phyloP scores from a whole-genome alignment of 35 echinoderm and acorn worm genomes.

The Lytechinus variegatus region DNA sequence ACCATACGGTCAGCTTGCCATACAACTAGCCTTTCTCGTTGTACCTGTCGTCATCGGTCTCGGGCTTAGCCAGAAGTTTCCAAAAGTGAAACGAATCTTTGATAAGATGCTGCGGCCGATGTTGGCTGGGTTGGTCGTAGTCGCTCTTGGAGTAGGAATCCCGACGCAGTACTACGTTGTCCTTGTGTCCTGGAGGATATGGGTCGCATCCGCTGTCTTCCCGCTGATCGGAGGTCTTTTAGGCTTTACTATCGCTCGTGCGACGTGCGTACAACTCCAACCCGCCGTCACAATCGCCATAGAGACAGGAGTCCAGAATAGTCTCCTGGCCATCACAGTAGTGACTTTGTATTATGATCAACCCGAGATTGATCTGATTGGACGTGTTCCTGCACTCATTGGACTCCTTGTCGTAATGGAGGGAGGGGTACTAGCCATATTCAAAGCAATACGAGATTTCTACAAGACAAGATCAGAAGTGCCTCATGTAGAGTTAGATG shows the following conservation, averaged over 20 bases:
- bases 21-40: constrained; percentile 60
- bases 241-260: constrained; percentile 56
- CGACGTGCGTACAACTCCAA: constrained; percentile 54
- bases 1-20: constrained; percentile 57
- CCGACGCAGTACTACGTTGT: constrained; percentile 64
- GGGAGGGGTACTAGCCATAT: constrained; percentile 8
- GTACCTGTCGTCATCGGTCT: constrained; percentile 67
- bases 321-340: constrained; percentile 60
- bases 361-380: constrained; percentile 64
- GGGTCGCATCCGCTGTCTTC: constrained; percentile 31
- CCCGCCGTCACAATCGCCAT: constrained; percentile 66
- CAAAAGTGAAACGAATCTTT: constrained; percentile 51
- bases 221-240: constrained; percentile 60
- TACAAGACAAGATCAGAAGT: constrained; percentile 34
- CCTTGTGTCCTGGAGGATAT: constrained; percentile 42
- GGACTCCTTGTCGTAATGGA: constrained; percentile 60
- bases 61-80: constrained; percentile 56
- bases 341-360: constrained; percentile 63
- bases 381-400: constrained; percentile 51
- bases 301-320: constrained; percentile 77
- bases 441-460: neutral
- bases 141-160: constrained; percentile 42
- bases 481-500: constrained; percentile 33
- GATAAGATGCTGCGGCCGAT: constrained; percentile 60
- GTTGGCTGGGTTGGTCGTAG: constrained; percentile 40